phyloP scores from a whole-genome alignment of 2,888 invertebrate species.

The Helleia helle region DNA sequence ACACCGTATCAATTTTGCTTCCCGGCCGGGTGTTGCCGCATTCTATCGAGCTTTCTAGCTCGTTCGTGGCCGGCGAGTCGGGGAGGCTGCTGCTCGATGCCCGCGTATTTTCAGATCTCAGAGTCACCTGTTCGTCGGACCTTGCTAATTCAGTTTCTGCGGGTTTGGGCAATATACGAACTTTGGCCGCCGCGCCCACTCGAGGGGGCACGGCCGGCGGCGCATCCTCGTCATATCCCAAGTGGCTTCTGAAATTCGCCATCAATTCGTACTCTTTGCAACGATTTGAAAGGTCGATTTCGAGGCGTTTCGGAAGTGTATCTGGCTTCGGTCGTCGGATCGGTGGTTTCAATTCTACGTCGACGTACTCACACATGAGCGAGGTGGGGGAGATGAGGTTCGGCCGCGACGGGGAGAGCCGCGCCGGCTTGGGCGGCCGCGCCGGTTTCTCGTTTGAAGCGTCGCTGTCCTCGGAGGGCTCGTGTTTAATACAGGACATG shows the following conservation, averaged over 20 bases:
- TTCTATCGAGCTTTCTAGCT: conserved; percentile 17
- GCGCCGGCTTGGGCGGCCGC: conserved; percentile 53
- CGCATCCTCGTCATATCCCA: conserved; percentile 30
- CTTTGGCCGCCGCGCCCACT: conserved; percentile 27
- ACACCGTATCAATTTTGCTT: conserved; percentile 31
- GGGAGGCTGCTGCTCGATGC: conserved; percentile 36
- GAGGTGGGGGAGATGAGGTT: conserved; percentile 23
- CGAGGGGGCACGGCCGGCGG: conserved; percentile 52
- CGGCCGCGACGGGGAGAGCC: conserved; percentile 42
- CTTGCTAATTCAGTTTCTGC: conserved; percentile 74
- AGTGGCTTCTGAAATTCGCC: conserved; percentile 51
- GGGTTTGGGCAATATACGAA: conserved; percentile 27
- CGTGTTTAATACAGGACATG: conserved; percentile 59
- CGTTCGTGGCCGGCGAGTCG: conserved; percentile 19
- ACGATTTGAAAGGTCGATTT: conserved; percentile 26
- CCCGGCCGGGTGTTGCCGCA: conserved; percentile 19
- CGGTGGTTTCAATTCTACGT: conserved; percentile 37
- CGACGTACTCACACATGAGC: conserved; percentile 40
- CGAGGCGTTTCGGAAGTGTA: conserved; percentile 24
- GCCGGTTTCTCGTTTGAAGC: conserved; percentile 48
- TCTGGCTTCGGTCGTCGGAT: conserved; percentile 32
- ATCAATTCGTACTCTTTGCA: conserved; percentile 62
- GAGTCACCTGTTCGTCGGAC: conserved; percentile 77
- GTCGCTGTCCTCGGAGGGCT: conserved; percentile 54
- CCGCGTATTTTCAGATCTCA: conserved; percentile 58